A percentile compares a stretch with the other conserved stretches of the same genome.
Evolutionary conservation across 35 echinoderm and acorn worm genomes (phyloP).

Genomic region (Ophiothrix spiculata): DNA sequence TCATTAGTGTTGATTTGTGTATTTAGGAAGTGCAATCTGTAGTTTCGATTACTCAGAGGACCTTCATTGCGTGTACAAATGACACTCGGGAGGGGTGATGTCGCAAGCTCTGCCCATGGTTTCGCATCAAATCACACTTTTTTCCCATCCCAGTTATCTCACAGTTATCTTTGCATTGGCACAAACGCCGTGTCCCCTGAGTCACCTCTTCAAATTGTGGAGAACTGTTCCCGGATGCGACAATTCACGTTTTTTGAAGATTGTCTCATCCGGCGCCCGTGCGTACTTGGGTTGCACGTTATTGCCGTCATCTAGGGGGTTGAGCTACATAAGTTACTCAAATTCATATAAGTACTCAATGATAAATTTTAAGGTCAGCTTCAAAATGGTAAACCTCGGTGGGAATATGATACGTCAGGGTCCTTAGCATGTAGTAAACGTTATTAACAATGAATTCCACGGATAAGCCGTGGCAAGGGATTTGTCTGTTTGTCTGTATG

Average conservation of each 20-base stretch:
- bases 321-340: not conserved
- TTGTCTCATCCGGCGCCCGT: slow-evolving; percentile 6
- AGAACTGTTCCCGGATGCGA: not conserved
- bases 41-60: not conserved
- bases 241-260: slow-evolving; percentile 6
- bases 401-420: slow-evolving; percentile 5
- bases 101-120: not conserved
- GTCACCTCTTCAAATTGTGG: slow-evolving; percentile 8
- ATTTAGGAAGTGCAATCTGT: slow-evolving; percentile 6
- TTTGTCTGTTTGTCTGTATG: not conserved
- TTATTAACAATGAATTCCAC: not conserved
- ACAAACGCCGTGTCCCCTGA: not conserved
- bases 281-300: not conserved
- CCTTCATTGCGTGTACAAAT: slow-evolving; percentile 6
- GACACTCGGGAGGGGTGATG: slow-evolving; percentile 2
- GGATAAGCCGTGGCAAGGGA: slow-evolving; percentile 7
- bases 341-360: slow-evolving; percentile 1
- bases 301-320: not conserved
- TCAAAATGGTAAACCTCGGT: not conserved
- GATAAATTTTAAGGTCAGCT: not conserved
- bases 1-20: not conserved
- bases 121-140: not conserved
- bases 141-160: not conserved
- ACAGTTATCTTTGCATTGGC: not conserved
- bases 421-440: not conserved